phyloP scores from a whole-genome alignment of 2,888 invertebrate species.

The Notodonta ziczac region DNA sequence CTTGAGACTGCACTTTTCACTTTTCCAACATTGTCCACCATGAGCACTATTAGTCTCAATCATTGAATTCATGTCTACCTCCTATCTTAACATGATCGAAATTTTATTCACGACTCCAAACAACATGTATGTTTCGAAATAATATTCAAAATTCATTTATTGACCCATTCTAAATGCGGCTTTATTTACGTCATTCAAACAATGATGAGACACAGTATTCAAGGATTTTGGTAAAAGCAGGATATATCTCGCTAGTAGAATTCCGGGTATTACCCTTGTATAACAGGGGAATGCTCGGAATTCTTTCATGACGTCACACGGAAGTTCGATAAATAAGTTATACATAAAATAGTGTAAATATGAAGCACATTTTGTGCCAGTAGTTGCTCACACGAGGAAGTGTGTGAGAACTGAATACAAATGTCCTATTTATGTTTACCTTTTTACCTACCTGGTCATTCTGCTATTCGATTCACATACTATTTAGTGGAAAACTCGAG shows the following conservation, averaged over 20 bases:
- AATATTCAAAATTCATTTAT: too few relatives aligned
- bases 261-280: too few relatives aligned
- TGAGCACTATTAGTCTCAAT: background rate
- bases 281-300: background rate
- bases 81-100: background rate
- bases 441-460: too few relatives aligned
- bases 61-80: background rate
- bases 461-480: too few relatives aligned
- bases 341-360: background rate
- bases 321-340: background rate
- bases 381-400: conserved; percentile 1
- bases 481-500: too few relatives aligned
- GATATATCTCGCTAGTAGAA: too few relatives aligned
- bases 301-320: conserved; percentile 1
- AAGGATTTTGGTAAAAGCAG: too few relatives aligned
- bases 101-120: background rate
- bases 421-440: background rate
- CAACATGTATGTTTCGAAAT: too few relatives aligned
- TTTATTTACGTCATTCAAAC: too few relatives aligned
- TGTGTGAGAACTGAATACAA: background rate
- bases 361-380: background rate
- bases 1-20: background rate
- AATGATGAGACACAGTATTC: too few relatives aligned
- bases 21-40: background rate
- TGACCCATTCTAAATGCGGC: too few relatives aligned